Base-by-base conservation (phyloP, 92 coral and sea anemone species). In the Heliopora coerulea region DNA sequence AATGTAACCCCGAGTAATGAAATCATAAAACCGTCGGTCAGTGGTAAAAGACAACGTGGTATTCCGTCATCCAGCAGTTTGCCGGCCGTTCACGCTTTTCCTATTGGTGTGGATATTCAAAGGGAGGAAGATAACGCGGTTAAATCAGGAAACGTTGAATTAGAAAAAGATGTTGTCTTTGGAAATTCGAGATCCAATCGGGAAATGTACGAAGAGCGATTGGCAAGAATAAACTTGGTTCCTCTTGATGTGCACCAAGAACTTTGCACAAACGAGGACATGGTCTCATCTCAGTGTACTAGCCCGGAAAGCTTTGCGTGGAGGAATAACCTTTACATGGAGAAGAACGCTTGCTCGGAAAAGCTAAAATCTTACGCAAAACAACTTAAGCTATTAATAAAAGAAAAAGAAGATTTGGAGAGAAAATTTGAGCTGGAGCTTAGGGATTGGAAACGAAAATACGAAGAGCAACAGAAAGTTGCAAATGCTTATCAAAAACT, bases 401-500 rank as follows among this genome's bases (percentile, higher is more conserved):
- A 59, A 46, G 96, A 93, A 28, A 89, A 88, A 59, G 89, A 88
- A 27, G 86, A 83, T 15, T 33, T 93, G 85, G 79, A 81, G 54
- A 85, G 85, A 33, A 93, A 89, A 37, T 72, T 63, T 33, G 98
- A 93, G 33, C 65, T 81, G n/a, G 95, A 93, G 59, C 84, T 86
- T 59, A 79, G 88, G 6, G 98, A 93, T 29, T 82, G 87, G 61
- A 83, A 79, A 54, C 87, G 84, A 28, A 93, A 88, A 69, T 93
- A 93, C 62, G 98, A 93, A 58, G 98, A 93, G 69, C 98, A 93
- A 58, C 91, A 91, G 62, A 93, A 93, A 70, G 98, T 93, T 19
- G 98, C 98, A 12, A 93, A 93, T 59, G 98, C 98, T 30, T 93
- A 93, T 78, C 98, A 93, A 77, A 93, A 93, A 78, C 85, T 93